Evolutionary conservation across 2,113 vertebrate species (phyloP), one percentile per base, ranked within the genome.

Genomic region (Otus sunia): DNA sequence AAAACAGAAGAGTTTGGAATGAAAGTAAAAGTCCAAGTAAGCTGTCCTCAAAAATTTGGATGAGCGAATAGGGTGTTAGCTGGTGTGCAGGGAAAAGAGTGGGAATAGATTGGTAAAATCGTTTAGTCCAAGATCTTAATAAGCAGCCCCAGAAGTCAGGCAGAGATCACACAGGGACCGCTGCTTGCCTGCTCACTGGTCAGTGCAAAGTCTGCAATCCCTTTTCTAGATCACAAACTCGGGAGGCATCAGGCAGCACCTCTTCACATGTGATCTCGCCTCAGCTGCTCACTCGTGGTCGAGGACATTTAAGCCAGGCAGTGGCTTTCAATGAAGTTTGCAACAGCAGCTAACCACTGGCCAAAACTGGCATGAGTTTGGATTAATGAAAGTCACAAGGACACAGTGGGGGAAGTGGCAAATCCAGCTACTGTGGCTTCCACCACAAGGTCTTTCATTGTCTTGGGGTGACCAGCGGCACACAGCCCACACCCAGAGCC

Each of bases 351-450:
- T 59, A 34, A 6, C 20, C 1, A 0, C 27, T 25, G 34, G 58
- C 81, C 66, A 81, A 34, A 81, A 45, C 27, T 36, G 36, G 41
- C 88, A 62, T 2, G 2, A 37, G 59, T 14, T 37, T 30, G 72
- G 56, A 83, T 88, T 90, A 90, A 82, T 90, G 75, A 86, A 71
- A 94, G 88, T 93, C 92, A 95, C 59, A 7, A 78, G 90, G 27
- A 45, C 15, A 6, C 45, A 34, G 22, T 1, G 6, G 39, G 63
- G 56, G 17, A 89, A 89, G 59, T 7, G 47, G 39, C 3, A 2
- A 90, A 47, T 22, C 23, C 56, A 77, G 79, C 52, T n/a, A 7
- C 43, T 47, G 50, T 20, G 27, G 43, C 62, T 93, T 37, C 32
- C 50, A 82, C 66, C 17, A 5, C 66, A 34, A 75, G 19, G 49